Evolutionary conservation across 1,140 invertebrate genomes (phyloP), one percentile per base, ranked within the genome.

Genomic region (Drosophila kurseongensis): DNA sequence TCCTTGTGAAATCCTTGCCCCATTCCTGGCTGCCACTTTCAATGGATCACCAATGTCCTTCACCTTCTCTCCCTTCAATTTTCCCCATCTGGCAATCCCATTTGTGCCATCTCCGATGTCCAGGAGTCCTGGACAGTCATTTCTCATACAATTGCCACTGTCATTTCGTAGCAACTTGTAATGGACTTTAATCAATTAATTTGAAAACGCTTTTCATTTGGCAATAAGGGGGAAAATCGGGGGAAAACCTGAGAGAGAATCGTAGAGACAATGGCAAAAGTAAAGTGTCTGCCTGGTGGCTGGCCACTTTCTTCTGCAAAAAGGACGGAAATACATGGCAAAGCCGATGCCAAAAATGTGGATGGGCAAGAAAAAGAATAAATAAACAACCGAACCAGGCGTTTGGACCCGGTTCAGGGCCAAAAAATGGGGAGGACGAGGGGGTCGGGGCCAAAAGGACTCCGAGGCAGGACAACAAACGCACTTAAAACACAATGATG

Each of bases 181-280:
- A 89, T 89, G 84, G 85, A 89, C 84, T 89, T 89, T 89, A 89
- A 89, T 89, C 84, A 89, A 89, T 89, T 89, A 89, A 89, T 89
- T 89, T 89, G 84, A 86, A 86, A 88, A 86, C 83, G 83, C 83
- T 86, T 86, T 89, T 83, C 84, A 89, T 89, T 78, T 83, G 80
- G 68, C 73, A 63, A 74, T 75, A 42, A 14, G 16, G 10, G n/a
- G 35, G 42, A 7, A 0, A 5, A n/a, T n/a, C 13, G n/a, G 32
- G 9, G 14, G 42, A 10, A 41, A 16, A 9, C 8, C 14, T 36
- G 41, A 9, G 18, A 3, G 14, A 0, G 32, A 27, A 42, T 27
- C 8, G 35, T 1, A 32, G 73, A 59, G 51, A 85, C 74, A 78
- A 78, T 78, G 75, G 59, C 47, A 52, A 76, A 78, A 78, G 75